A percentile compares a stretch with the other conserved stretches of the same genome.
These are phyloP conservation scores for Phodopus roborovskii DNA, from an alignment of 2,113 vertebrate genomes.

Conservation along the genomic window DNA sequence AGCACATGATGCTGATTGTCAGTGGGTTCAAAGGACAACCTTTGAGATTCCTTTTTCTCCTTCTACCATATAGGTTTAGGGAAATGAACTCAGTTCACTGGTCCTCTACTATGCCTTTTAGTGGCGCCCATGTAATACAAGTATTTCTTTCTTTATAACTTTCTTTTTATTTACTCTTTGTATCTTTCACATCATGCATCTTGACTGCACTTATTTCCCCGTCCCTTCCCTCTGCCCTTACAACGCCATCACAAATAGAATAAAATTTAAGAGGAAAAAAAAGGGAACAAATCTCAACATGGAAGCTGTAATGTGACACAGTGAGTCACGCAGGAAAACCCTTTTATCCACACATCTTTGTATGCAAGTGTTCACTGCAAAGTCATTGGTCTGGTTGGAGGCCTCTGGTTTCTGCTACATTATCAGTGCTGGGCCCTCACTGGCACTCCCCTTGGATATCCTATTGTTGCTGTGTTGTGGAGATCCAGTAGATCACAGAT, in stretches of 20 bases:
- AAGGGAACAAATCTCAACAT: background rate
- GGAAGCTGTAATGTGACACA: background rate
- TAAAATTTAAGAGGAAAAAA: background rate
- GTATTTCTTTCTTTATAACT: background rate
- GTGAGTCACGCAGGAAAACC: too few relatives aligned
- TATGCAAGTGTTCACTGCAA: background rate
- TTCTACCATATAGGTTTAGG: background rate
- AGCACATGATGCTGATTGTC: background rate
- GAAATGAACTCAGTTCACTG: background rate
- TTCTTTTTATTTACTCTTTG: background rate
- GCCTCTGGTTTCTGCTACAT: background rate
- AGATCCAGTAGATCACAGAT: background rate
- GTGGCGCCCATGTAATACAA: background rate
- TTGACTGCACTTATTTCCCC: background rate
- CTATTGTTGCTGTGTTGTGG: background rate
- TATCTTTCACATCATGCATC: background rate
- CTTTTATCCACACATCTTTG: too few relatives aligned
- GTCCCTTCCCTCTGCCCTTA: background rate
- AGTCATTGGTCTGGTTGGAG: background rate
- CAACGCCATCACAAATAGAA: background rate
- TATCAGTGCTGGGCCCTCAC: background rate
- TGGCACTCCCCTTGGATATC: background rate
- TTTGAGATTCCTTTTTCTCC: background rate
- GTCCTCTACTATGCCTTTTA: background rate
- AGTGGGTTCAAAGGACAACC: background rate